Conservation (phyloP, 1,140 invertebrate genomes). For the Drosophila miranda region DNA sequence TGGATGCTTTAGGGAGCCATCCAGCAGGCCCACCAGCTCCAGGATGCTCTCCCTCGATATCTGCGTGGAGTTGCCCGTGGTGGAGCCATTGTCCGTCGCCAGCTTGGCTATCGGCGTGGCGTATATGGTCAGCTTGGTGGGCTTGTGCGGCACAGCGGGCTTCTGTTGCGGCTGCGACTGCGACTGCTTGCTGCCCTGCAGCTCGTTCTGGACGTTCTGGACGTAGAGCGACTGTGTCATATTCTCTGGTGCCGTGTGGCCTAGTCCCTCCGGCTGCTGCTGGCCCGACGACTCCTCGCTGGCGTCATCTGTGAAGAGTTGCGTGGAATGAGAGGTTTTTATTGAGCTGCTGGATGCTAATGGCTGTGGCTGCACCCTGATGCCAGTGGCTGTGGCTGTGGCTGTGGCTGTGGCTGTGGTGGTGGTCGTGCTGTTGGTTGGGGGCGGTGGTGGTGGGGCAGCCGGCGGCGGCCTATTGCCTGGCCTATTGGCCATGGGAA, state of each 20-base stretch:
- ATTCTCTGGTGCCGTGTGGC: constrained; percentile 39
- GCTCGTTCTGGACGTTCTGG: constrained; percentile 49
- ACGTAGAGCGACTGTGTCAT: constrained; percentile 74
- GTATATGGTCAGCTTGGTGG: constrained; percentile 84
- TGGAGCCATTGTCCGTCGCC: constrained; percentile 47
- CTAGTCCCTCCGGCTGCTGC: constrained; percentile 21
- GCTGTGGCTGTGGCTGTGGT: constrained; percentile 31
- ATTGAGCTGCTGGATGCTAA: constrained; percentile 49
- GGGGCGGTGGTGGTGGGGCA: constrained; percentile 78
- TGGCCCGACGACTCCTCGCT: constrained; percentile 6
- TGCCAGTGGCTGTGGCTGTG: constrained; percentile 36
- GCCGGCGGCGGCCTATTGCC: constrained; percentile 74
- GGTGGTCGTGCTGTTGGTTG: constrained; percentile 49
- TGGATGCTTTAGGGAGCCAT: constrained; percentile 86
- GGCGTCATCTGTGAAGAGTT: constrained; percentile 80
- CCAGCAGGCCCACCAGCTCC: constrained; percentile 87
- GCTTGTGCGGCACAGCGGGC: constrained; percentile 85
- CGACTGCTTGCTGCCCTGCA: constrained; percentile 3
- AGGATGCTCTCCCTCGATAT: constrained; percentile 86
- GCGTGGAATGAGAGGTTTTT: constrained; percentile 80
- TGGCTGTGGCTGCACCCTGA: constrained; percentile 38
- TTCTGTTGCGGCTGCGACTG: constrained; percentile 66
- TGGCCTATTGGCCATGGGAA: constrained; percentile 25
- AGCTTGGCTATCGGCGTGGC: constrained; percentile 84
- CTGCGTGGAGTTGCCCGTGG: constrained; percentile 73